These are phyloP conservation scores for Formica exsecta DNA, from an alignment of 1,140 invertebrate species.

Conservation along the genomic window DNA sequence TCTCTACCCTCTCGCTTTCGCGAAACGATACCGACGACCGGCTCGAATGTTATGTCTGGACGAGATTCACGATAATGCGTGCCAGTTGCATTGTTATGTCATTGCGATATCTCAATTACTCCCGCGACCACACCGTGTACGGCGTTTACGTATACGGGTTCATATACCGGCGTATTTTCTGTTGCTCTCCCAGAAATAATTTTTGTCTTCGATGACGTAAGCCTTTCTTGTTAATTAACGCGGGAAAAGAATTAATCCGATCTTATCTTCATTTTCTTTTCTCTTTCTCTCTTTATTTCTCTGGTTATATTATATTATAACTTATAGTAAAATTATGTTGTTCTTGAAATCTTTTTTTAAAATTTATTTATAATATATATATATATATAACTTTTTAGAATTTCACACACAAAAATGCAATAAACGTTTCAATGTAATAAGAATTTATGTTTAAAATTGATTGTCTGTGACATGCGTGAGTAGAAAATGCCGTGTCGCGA, in stretches of 20 bases:
- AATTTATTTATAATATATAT: neutral
- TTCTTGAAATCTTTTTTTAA: neutral
- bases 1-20: neutral
- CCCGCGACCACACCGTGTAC: slow-evolving; percentile 5
- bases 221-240: neutral
- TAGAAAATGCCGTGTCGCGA: slow-evolving; percentile 6
- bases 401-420: neutral
- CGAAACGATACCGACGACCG: slow-evolving; percentile 39
- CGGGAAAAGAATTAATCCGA: neutral
- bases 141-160: slow-evolving; percentile 53
- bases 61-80: slow-evolving; percentile 71
- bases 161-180: slow-evolving; percentile 16
- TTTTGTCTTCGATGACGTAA: neutral
- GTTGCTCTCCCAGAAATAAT: slow-evolving; percentile 40
- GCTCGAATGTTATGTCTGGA: slow-evolving; percentile 55
- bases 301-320: neutral
- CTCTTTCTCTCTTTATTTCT: neutral
- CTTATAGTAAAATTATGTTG: neutral
- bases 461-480: slow-evolving; percentile 30
- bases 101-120: slow-evolving; percentile 74
- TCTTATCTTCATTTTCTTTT: slow-evolving; percentile 5
- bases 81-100: slow-evolving; percentile 75
- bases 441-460: slow-evolving; percentile 16
- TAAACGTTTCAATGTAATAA: neutral
- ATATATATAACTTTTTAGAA: neutral